Base-by-base conservation (phyloP, 2,113 vertebrate genomes). In the Ammodytes marinus region DNA sequence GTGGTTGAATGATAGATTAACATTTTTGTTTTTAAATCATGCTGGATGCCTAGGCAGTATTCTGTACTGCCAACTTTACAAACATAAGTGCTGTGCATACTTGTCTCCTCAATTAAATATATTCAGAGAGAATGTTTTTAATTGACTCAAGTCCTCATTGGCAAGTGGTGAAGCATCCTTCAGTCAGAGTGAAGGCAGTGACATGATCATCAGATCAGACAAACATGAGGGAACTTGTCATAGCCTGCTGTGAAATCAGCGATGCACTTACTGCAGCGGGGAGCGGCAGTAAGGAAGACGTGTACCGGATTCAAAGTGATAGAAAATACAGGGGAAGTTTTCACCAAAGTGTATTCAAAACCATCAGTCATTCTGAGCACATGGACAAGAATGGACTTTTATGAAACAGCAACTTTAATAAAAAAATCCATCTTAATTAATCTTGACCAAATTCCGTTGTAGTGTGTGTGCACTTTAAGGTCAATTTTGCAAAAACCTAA, bases 151-250 rank as follows among this genome's bases (percentile, higher is more conserved):
- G 58, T 68, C 42, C 13, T 58, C 13, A 46, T n/a, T 40, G 47
- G 8, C 5, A 78, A 71, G 17, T 11, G 42, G 8, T 6, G 10
- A 9, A 14, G 42, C 19, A 17, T 45, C 7, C 53, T 12, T 15
- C n/a, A 53, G 66, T 63, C 63, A 45, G 43, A 58, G n/a, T 39
- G 11, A 39, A 47, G 10, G 46, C 60, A 42, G 46, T 42, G 59
- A 37, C 53, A n/a, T 43, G 58, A 74, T 72, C 47, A 53, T 50
- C 58, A 67, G 40, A 71, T 86, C 46, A 77, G 69, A 80, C 60
- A 46, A 53, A 71, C 47, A 39, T 42, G 69, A 64, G 27, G 11
- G 8, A 67, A 54, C 42, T 55, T 40, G n/a, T 67, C 35, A 45
- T 17, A 3, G 35, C 69, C 58, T 50, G 58, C 52, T 58, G 65